Evolutionary conservation across 2,797 vertebrate species (phyloP).

Genomic region (Podargus strigoides): DNA sequence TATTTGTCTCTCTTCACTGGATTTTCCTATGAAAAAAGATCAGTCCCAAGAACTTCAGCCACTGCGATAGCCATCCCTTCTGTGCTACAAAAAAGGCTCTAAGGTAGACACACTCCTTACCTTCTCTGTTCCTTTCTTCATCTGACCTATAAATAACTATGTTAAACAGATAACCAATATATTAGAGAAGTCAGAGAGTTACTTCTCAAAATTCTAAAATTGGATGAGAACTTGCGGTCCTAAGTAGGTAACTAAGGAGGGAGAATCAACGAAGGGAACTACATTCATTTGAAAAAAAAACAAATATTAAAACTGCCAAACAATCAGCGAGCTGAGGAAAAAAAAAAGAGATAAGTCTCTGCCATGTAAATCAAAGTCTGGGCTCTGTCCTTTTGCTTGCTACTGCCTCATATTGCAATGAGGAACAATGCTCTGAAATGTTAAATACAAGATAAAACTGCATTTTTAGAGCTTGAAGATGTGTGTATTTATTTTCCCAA

Average conservation of each 20-base stretch:
- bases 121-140: background rate
- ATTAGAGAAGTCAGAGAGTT: background rate
- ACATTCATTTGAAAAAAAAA: background rate
- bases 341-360: background rate
- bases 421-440: background rate
- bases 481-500: background rate
- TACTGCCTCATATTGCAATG: background rate
- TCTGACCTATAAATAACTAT: background rate
- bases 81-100: background rate
- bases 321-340: background rate
- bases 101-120: background rate
- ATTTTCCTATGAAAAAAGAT: background rate
- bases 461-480: background rate
- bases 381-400: background rate
- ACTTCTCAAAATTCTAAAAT: background rate
- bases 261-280: background rate
- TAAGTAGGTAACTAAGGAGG: background rate
- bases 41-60: background rate
- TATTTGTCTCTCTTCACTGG: background rate
- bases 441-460: background rate
- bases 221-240: background rate
- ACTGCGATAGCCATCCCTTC: background rate
- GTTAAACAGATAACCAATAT: background rate
- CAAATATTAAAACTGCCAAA: background rate
- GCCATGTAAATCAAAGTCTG: background rate